Percentiles rank a stretch among this genome's conserved stretches.
These are phyloP conservation scores for Heterodera filipjevi DNA, from an alignment of 2,888 invertebrate genomes.

Conservation along the genomic window DNA sequence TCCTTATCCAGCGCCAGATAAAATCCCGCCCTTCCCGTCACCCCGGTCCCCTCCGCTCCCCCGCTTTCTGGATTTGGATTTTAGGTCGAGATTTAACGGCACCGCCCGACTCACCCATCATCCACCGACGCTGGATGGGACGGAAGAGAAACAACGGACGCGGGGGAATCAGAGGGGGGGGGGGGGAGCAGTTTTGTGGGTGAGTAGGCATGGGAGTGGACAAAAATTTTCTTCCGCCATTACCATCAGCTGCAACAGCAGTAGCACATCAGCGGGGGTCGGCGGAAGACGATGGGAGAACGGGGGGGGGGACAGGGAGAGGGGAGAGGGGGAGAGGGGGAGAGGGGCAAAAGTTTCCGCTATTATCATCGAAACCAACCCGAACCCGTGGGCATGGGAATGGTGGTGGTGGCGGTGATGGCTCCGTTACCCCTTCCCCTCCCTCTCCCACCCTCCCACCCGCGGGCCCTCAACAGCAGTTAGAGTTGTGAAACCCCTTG, in stretches of 20 bases:
- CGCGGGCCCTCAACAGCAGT: neutral
- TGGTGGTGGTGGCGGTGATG: no score
- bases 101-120: neutral
- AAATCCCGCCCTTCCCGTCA: neutral
- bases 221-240: no score
- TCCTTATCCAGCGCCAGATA: neutral
- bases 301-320: neutral
- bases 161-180: neutral
- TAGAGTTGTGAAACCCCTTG: neutral
- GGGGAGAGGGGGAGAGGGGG: neutral
- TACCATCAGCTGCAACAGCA: no score
- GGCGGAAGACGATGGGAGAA: no score
- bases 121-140: no score
- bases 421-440: neutral
- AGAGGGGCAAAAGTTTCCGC: neutral
- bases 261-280: no score
- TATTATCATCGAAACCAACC: constrained; percentile 4
- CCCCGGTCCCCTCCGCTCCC: neutral
- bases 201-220: no score
- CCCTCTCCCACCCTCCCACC: neutral
- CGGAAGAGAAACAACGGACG: neutral
- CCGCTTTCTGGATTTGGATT: neutral
- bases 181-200: neutral
- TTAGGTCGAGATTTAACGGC: neutral
- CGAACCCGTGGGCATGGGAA: neutral